Base-by-base conservation (phyloP, 2,888 invertebrate genomes). In the Argyresthia albistria region DNA sequence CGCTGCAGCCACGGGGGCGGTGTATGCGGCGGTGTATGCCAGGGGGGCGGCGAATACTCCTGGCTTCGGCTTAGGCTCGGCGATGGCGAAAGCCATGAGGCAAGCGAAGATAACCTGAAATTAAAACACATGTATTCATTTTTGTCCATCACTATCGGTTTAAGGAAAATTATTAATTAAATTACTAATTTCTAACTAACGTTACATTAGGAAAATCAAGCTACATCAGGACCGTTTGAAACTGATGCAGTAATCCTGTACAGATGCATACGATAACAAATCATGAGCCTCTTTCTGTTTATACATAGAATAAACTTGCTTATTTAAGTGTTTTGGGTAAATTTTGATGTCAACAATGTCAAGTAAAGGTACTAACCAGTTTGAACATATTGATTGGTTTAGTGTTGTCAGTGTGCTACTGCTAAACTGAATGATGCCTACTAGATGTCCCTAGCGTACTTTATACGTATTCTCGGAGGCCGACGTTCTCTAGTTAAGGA, bases 1-100 rank as follows among this genome's bases (percentile, higher is more conserved):
- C 16, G 69, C 69, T 0, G 74, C 78, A 77, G 77, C 76, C 0
- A 88, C 78, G 2, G 90, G 88, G 1, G 89, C 82, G 4, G 86
- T 75, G 63, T 88, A 88, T 54, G 90, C 89, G 52, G 80, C 68
- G 48, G 83, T 88, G 54, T 89, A 73, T 61, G 89, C 89, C 79
- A 90, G 63, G 43, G 90, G 67, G 67, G 87, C 86, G 53, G 43
- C 15, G 48, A 51, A 14, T 39, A 37, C 36, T 10, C 56, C 54
- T 48, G 66, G 52, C 4, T 59, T 42, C 12, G 67, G 59, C 46
- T 67, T 59, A 53, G 80, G 79, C 59, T 76, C 73, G 53, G 80
- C 80, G 16, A 72, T 67, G 53, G 73, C 77, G 50, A 75, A 52
- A 48, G 74, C 78, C 66, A 80, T 52, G 60, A 80, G 60, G 62